Conservation (phyloP, 2,797 vertebrate genomes). For the Sebastes alutus region DNA sequence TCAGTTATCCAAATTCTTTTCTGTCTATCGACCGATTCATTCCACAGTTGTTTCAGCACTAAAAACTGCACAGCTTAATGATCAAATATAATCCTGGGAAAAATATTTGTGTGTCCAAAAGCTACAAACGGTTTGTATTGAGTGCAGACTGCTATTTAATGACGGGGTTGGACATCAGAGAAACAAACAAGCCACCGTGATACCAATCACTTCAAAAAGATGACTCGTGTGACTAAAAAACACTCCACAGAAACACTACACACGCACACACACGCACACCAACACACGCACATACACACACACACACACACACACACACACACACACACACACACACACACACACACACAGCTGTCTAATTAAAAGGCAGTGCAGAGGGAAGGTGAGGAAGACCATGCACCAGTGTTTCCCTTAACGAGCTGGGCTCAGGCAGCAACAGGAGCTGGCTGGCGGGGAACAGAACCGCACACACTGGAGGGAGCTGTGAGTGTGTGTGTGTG, state of each 20-base stretch:
- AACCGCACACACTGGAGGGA: slow-evolving; percentile 37
- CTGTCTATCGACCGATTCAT: not conserved
- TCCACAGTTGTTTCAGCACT: not conserved
- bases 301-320: slow-evolving; percentile 25
- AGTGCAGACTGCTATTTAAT: slow-evolving; percentile 10
- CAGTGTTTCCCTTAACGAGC: slow-evolving; percentile 76
- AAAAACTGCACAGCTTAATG: not conserved
- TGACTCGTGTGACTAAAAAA: slow-evolving; percentile 24
- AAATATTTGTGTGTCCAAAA: not conserved
- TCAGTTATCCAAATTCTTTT: not conserved
- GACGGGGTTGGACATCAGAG: slow-evolving; percentile 26
- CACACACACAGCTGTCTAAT: slow-evolving; percentile 72
- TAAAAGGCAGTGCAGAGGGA: slow-evolving; percentile 71
- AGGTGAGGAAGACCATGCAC: slow-evolving; percentile 75
- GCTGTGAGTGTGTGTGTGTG: not conserved
- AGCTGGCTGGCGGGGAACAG: slow-evolving; percentile 57
- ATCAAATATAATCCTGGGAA: not conserved
- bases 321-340: slow-evolving; percentile 22
- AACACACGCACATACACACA: slow-evolving; percentile 41
- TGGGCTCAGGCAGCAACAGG: slow-evolving; percentile 61
- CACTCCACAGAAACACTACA: not conserved
- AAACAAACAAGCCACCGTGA: slow-evolving; percentile 33
- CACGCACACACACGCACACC: not conserved
- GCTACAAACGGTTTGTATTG: not conserved
- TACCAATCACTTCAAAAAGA: slow-evolving; percentile 49